phyloP scores from a whole-genome alignment of 2,113 vertebrate genomes.

The Barbus barbus region DNA sequence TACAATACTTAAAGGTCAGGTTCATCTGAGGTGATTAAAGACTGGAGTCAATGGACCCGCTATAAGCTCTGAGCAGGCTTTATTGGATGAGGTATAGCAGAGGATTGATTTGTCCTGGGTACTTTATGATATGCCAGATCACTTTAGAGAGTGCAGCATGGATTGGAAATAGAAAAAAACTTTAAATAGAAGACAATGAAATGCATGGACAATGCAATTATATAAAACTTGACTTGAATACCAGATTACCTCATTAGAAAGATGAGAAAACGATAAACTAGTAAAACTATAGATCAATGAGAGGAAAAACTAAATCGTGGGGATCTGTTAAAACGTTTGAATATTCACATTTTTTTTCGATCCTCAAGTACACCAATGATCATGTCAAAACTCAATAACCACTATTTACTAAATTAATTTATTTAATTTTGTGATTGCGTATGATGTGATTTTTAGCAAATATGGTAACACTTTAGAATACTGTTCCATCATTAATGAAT shows the following conservation, averaged over 20 bases:
- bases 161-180: neutral
- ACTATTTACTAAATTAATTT: too few relatives aligned
- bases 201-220: slow-evolving; percentile 8
- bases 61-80: slow-evolving; percentile 38
- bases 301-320: neutral
- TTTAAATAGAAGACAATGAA: neutral
- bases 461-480: too few relatives aligned
- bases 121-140: slow-evolving; percentile 41
- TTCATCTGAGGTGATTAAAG: slow-evolving; percentile 69
- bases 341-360: too few relatives aligned
- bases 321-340: too few relatives aligned
- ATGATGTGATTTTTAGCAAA: too few relatives aligned
- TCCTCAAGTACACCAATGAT: too few relatives aligned
- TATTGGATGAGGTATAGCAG: slow-evolving; percentile 27
- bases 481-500: too few relatives aligned
- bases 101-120: slow-evolving; percentile 42
- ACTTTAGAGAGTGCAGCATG: slow-evolving; percentile 2
- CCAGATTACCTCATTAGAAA: neutral
- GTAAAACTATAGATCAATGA: neutral
- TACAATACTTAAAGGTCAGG: slow-evolving; percentile 61
- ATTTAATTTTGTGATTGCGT: too few relatives aligned
- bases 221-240: neutral
- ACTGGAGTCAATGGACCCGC: slow-evolving; percentile 61
- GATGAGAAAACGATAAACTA: neutral
- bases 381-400: too few relatives aligned